phyloP scores from a whole-genome alignment of 2,888 invertebrate species.

The Synergus itoensis region DNA sequence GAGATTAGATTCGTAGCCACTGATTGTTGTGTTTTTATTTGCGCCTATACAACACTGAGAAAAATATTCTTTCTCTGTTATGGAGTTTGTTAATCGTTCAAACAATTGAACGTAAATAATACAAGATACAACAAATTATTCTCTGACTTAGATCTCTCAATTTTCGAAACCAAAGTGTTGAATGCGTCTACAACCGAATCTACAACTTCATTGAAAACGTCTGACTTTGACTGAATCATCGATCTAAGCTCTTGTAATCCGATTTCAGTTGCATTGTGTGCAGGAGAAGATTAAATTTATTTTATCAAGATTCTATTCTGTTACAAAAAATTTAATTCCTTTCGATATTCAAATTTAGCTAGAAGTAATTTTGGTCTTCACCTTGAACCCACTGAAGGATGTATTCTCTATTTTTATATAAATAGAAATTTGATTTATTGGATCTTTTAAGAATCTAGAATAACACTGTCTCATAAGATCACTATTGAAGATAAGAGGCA shows the following conservation, averaged over 20 bases:
- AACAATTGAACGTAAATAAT: neutral
- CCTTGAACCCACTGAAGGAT: too few relatives aligned
- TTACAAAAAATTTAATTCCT: neutral
- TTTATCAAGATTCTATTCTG: neutral
- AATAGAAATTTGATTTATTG: too few relatives aligned
- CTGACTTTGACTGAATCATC: neutral
- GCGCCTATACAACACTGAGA: too few relatives aligned
- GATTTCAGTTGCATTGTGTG: slow-evolving; percentile 11
- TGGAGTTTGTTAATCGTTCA: too few relatives aligned
- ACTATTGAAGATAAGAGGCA: too few relatives aligned
- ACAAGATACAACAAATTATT: neutral
- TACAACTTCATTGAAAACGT: slow-evolving; percentile 5
- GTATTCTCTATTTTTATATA: too few relatives aligned
- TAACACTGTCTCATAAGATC: too few relatives aligned
- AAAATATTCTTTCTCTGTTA: too few relatives aligned
- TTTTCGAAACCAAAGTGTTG: neutral
- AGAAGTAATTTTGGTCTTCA: neutral
- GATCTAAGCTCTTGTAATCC: slow-evolving; percentile 33
- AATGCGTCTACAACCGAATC: neutral
- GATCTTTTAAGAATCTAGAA: too few relatives aligned
- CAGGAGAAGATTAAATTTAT: neutral
- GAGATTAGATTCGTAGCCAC: neutral
- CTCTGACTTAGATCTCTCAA: neutral
- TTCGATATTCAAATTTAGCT: slow-evolving; percentile 3
- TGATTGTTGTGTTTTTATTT: neutral